These are phyloP conservation scores for Trichopoda pennipes DNA, from an alignment of 2,888 invertebrate species.

Conservation along the genomic window DNA sequence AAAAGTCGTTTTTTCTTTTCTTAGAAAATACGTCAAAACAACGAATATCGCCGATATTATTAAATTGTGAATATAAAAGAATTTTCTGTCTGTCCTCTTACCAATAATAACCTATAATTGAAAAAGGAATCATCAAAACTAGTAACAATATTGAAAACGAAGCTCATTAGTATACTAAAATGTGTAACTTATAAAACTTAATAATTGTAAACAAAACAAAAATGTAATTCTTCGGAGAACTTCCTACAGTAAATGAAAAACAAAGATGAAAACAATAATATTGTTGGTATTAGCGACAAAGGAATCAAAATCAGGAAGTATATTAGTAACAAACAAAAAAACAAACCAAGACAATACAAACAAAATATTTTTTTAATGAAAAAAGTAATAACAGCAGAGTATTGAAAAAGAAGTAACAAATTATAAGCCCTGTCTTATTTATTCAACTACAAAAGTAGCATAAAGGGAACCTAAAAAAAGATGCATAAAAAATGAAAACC, in stretches of 20 bases:
- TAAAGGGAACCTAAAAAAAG: background rate
- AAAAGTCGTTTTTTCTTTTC: too few species aligned
- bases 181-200: too few species aligned
- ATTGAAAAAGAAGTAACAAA: background rate
- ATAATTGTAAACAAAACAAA: background rate
- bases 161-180: too few species aligned
- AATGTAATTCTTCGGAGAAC: conserved; percentile 5
- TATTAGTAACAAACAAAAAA: conserved; percentile 20
- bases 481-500: too few species aligned
- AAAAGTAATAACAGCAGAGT: background rate
- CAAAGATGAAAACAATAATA: background rate
- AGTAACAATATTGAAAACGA: too few species aligned
- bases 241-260: conserved; percentile 2
- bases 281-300: conserved; percentile 35
- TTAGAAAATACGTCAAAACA: too few species aligned
- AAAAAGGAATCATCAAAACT: too few species aligned
- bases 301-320: conserved; percentile 37
- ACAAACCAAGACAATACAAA: background rate
- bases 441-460: background rate
- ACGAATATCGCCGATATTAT: too few species aligned
- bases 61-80: too few species aligned
- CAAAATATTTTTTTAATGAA: too few species aligned
- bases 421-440: background rate
- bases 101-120: too few species aligned
- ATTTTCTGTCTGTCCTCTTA: too few species aligned